Conservation (phyloP, 2,888 invertebrate genomes). For the Caenorhabditis sp. region DNA sequence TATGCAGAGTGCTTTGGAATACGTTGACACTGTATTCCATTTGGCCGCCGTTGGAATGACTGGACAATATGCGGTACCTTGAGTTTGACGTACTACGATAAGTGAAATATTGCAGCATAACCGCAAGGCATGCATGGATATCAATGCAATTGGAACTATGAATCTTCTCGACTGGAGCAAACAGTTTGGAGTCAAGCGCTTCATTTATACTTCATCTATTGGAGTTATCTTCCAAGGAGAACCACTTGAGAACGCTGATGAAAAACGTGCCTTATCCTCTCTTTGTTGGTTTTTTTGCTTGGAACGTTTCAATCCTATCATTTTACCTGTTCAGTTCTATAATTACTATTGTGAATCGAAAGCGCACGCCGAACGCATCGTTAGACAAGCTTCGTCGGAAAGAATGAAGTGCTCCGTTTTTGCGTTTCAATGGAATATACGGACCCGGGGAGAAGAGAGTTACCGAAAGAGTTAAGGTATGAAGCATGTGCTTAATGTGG, state of each 20-base stretch:
- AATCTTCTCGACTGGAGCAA: constrained; percentile 20
- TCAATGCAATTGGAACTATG: constrained; percentile 37
- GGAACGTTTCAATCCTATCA: too few species aligned
- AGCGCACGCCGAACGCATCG: constrained; percentile 35
- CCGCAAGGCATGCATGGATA: constrained; percentile 30
- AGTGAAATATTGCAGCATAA: constrained; percentile 17
- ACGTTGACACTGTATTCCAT: constrained; percentile 35
- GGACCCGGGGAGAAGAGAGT: constrained; percentile 52
- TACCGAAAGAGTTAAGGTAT: constrained; percentile 43
- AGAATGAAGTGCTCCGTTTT: constrained; percentile 22
- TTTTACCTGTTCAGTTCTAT: constrained; percentile 34
- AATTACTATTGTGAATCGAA: constrained; percentile 54
- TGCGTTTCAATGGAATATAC: constrained; percentile 53
- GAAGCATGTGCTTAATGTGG: not conserved
- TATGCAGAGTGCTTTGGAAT: constrained; percentile 22
- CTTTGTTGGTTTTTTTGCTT: too few species aligned
- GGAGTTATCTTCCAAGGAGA: constrained; percentile 37
- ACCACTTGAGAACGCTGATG: constrained; percentile 15
- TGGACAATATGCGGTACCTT: constrained; percentile 37
- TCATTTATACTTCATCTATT: constrained; percentile 46
- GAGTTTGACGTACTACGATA: not conserved
- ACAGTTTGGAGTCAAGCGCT: constrained; percentile 19
- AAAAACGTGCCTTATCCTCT: constrained; percentile 1
- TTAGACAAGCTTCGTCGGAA: constrained; percentile 6
- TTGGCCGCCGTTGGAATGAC: constrained; percentile 58